Base-by-base conservation (phyloP, 1,140 invertebrate species). In the Drosophila eugracilis region DNA sequence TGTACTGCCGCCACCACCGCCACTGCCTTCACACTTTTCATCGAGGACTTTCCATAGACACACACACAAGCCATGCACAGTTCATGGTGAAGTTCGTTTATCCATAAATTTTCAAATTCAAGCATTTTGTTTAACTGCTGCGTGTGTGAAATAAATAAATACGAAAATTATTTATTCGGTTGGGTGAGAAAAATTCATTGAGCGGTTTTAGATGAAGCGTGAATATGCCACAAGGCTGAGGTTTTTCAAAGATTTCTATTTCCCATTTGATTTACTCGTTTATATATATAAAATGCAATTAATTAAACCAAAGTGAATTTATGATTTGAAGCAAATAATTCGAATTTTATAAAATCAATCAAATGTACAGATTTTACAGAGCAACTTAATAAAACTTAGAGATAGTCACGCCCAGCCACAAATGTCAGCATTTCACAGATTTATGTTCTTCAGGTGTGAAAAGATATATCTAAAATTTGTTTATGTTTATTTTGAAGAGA, bases 371-470 rank as follows among this genome's bases (percentile, higher is more conserved):
- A n/a, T n/a, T n/a, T n/a, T 26, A 14, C 14, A 14, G 9, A 37
- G 59, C 5, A 65, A 17, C 42, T 75, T 45, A 73, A 24, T 19
- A 59, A 45, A 55, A n/a, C 39, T 32, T 1, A 71, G 36, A 60
- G 22, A 34, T 22, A 45, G 48, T 26, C 21, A 34, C 4, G 32
- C 30, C 9, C 34, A n/a, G 2, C 42, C 10, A 37, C 32, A 22
- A 52, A 24, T 44, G 14, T 42, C 36, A 6, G 32, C 21, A 7
- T 48, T 22, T 22, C 3, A 21, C 12, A 50, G 62, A 86, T 78
- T 78, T 88, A 81, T 78, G 63, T 30, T 50, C 47, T 45, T 77
- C 67, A 86, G 81, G 81, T 86, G 81, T 62, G 69, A 71, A 75
- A 63, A 47, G 52, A 78, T 34, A 36, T 37, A 28, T 52, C 36